A percentile compares a stretch with the other conserved stretches of the same genome.
Evolutionary conservation across 2,888 invertebrate genomes (phyloP).

Genomic region (Xylophagus ater): DNA sequence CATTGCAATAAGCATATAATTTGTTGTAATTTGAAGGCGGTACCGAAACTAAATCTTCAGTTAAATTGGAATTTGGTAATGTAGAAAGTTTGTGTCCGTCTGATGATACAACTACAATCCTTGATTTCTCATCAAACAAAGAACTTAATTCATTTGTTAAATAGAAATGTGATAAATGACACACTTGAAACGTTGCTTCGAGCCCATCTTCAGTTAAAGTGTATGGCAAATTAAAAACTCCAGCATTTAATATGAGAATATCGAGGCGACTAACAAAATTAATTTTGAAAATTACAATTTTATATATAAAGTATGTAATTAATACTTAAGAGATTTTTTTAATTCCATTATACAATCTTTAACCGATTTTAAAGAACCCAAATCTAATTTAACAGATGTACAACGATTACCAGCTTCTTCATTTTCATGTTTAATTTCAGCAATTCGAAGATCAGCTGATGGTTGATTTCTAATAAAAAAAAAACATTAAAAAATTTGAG

Average conservation of each 20-base stretch:
- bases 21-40: no score
- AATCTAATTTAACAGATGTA: constrained; percentile 53
- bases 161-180: constrained; percentile 74
- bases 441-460: constrained; percentile 58
- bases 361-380: constrained; percentile 57
- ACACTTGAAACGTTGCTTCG: constrained; percentile 76
- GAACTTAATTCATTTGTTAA: constrained; percentile 63
- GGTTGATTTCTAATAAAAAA: constrained; percentile 54
- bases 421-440: constrained; percentile 57
- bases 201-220: constrained; percentile 61
- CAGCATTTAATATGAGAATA: constrained; percentile 74
- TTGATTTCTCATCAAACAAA: constrained; percentile 51
- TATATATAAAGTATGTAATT: no score
- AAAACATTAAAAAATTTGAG: no score
- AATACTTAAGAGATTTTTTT: constrained; percentile 37
- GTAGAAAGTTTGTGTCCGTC: no score
- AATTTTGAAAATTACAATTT: no score
- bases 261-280: constrained; percentile 61
- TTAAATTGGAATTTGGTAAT: no score
- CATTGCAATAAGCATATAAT: no score
- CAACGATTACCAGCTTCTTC: constrained; percentile 52
- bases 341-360: constrained; percentile 52
- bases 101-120: constrained; percentile 79
- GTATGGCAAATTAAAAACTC: constrained; percentile 64
- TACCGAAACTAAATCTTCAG: no score